A percentile compares a stretch with the other conserved stretches of the same genome.
Conservation (phyloP, 2,888 invertebrate species). For the Leptinotarsa juncta region DNA sequence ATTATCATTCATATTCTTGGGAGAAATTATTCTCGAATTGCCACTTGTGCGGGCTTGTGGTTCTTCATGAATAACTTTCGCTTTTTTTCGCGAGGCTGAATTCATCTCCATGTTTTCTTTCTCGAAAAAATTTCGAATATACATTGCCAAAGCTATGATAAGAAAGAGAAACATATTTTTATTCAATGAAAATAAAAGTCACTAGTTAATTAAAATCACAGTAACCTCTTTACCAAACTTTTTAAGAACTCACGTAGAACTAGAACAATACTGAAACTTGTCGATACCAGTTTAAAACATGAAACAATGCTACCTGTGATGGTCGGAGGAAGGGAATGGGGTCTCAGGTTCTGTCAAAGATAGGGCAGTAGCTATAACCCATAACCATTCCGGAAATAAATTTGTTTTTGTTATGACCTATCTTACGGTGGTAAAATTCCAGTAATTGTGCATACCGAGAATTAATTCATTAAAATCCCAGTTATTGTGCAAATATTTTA, state of each 20-base stretch:
- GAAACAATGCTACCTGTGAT: neutral
- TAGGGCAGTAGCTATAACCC: neutral
- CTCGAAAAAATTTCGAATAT: conserved; percentile 2
- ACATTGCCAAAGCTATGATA: neutral
- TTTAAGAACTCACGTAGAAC: neutral
- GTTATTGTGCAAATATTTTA: neutral
- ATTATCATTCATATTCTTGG: neutral
- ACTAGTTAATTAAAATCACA: neutral
- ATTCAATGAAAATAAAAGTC: neutral
- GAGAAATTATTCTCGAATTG: neutral
- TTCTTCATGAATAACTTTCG: neutral
- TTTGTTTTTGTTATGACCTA: neutral
- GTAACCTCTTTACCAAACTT: neutral
- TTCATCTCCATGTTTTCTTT: neutral
- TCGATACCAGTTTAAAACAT: neutral
- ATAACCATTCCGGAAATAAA: neutral
- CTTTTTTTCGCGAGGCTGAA: neutral
- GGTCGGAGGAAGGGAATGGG: neutral
- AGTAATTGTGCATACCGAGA: neutral
- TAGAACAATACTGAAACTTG: neutral
- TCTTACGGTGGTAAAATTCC: neutral
- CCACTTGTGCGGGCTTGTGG: neutral
- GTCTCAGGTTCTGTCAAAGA: neutral
- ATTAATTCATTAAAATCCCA: neutral
- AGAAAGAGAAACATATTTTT: neutral